Evolutionary conservation across 2,113 vertebrate genomes (phyloP), one percentile per base, ranked within the genome.

Genomic region (Irena cyanogastra): DNA sequence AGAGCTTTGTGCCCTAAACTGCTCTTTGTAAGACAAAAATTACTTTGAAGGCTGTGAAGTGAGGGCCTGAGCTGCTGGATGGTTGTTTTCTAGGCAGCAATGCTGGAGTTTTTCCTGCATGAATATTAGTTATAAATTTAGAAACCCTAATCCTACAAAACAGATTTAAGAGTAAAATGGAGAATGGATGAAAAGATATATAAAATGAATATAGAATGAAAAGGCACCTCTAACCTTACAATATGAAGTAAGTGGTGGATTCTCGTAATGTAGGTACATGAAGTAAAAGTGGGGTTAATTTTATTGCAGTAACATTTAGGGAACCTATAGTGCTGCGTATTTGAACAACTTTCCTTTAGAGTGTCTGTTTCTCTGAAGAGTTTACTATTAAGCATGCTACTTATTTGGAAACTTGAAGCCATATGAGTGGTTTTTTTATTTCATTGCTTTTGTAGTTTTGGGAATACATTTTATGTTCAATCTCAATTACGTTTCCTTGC

Each of bases 11-110:
- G 91, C 44, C 77, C 57, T 84, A 28, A 78, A 83, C 81, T 92
- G 76, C 60, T 95, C 60, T 92, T 92, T 83, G 65, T 75, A 76
- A 94, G 89, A 60, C 5, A 35, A 57, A 91, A 94, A 85, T 84
- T 14, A 47, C 68, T 92, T 63, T 74, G 85, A 49, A 90, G 81
- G 31, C 82, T 92, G 60, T 50, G 69, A 64, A 89, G 76, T 23
- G 45, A 79, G 47, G 33, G 72, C 45, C 45, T 61, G 69, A 76
- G 59, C 71, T 90, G 50, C 54, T 91, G 63, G n/a, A 13, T 31
- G 12, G 30, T 79, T 0, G 1, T 44, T 81, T 90, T 78, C 37
- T 84, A 87, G 90, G 49, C 3, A 11, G 49, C 60, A 83, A 8
- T 50, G 37, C 45, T 89, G 86, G 65, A 74, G 37, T 92, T 96